These are phyloP conservation scores for Oncorhynchus mykiss DNA, from an alignment of 2,113 vertebrate species.

Conservation along the genomic window DNA sequence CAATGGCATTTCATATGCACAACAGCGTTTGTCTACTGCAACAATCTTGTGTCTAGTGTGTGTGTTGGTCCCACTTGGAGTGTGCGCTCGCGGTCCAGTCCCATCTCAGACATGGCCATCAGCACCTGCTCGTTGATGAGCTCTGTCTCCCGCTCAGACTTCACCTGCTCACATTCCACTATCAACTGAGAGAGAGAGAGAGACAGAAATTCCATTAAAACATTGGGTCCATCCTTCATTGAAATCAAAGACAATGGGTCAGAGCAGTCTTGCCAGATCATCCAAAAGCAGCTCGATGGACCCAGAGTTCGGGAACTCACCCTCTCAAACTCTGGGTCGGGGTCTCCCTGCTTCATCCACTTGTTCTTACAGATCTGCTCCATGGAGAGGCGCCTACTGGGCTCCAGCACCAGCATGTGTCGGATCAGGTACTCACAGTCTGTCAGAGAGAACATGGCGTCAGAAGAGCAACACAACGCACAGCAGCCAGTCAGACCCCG, in stretches of 20 bases:
- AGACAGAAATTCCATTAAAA: background rate
- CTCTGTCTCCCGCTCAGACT: constrained; percentile 87
- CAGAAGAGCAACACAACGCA: background rate
- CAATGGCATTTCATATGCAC: background rate
- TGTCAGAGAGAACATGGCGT: constrained; percentile 55
- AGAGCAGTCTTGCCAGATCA: background rate
- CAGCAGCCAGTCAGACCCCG: too few relatives aligned
- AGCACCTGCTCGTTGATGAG: constrained; percentile 92
- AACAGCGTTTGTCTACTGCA: background rate
- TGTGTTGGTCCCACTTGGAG: constrained; percentile 79
- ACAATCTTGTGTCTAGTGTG: background rate
- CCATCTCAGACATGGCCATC: constrained; percentile 94
- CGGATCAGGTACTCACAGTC: constrained; percentile 98
- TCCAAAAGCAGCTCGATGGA: background rate
- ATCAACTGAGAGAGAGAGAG: constrained; percentile 79
- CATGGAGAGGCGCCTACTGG: constrained; percentile 91
- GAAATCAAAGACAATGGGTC: background rate
- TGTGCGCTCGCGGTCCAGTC: constrained; percentile 90
- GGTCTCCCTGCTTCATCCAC: constrained; percentile 97
- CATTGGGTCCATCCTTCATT: too few relatives aligned
- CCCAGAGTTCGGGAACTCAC: constrained; percentile 68
- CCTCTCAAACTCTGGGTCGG: constrained; percentile 90
- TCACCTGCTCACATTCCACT: constrained; percentile 92
- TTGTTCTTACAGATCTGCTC: constrained; percentile 99
- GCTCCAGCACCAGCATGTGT: constrained; percentile 97